These are phyloP conservation scores for Caranx ignobilis DNA, from an alignment of 2,113 vertebrate genomes.

Conservation along the genomic window DNA sequence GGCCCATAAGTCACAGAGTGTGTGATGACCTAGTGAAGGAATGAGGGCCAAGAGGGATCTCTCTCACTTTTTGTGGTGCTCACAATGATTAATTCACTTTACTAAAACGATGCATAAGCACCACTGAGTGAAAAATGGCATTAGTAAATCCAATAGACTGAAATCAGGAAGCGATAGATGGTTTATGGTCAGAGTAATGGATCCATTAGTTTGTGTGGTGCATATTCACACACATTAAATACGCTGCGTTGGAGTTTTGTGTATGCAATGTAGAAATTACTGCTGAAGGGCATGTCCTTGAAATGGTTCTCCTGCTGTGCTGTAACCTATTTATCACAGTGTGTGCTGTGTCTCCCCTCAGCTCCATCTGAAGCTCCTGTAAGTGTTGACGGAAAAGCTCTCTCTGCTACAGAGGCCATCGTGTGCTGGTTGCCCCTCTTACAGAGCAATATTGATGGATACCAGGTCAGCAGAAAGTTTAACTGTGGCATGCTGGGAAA, in stretches of 20 bases:
- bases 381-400: conserved; percentile 81
- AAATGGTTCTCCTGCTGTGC: background rate
- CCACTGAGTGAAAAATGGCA: conserved; percentile 1
- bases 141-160: conserved; percentile 5
- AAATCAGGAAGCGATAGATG: background rate
- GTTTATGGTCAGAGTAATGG: conserved; percentile 25
- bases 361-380: conserved; percentile 89
- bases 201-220: conserved; percentile 6
- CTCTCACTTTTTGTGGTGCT: conserved; percentile 18
- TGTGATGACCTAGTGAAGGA: background rate
- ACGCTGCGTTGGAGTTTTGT: background rate
- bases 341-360: conserved; percentile 70
- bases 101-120: conserved; percentile 12
- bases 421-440: conserved; percentile 89
- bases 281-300: background rate
- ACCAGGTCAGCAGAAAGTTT: conserved; percentile 87
- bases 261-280: background rate
- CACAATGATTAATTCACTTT: conserved; percentile 22
- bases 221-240: conserved; percentile 10
- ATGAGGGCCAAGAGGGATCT: conserved; percentile 25
- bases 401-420: conserved; percentile 91
- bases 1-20: conserved; percentile 74
- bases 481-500: background rate
- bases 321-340: background rate
- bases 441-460: conserved; percentile 88